Percentiles rank a stretch among this genome's conserved stretches.
Evolutionary conservation across 2,888 invertebrate genomes (phyloP).

Genomic region (Suillia variegata): DNA sequence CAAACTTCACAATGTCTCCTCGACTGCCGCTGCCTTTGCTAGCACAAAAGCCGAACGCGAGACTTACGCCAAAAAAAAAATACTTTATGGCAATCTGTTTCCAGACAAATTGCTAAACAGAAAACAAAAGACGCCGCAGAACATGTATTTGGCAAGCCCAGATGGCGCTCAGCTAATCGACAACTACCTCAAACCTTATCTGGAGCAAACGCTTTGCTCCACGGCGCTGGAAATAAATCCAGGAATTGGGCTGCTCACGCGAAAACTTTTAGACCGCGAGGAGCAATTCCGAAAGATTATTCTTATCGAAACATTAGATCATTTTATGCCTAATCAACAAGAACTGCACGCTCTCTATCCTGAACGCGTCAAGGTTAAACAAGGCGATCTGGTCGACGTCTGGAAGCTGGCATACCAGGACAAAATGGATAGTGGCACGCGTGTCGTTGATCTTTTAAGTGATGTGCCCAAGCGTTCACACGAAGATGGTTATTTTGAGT

Average conservation of each 20-base stretch:
- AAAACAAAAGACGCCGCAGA: slow-evolving; percentile 44
- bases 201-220: slow-evolving; percentile 35
- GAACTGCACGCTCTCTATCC: slow-evolving; percentile 45
- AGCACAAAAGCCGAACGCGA: too few species aligned
- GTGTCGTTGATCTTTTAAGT: slow-evolving; percentile 64
- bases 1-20: too few species aligned
- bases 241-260: slow-evolving; percentile 70
- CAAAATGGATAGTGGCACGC: slow-evolving; percentile 65
- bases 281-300: slow-evolving; percentile 62
- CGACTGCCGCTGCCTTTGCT: too few species aligned
- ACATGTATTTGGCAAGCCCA: slow-evolving; percentile 49
- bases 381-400: slow-evolving; percentile 67
- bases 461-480: slow-evolving; percentile 62
- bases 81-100: slow-evolving; percentile 33
- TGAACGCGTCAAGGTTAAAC: slow-evolving; percentile 44
- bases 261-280: slow-evolving; percentile 64
- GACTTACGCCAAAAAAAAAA: too few species aligned
- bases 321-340: slow-evolving; percentile 63
- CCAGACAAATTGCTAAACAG: slow-evolving; percentile 51
- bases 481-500: slow-evolving; percentile 60
- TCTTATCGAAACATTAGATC: slow-evolving; percentile 66
- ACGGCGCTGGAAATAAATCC: slow-evolving; percentile 70
- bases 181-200: slow-evolving; percentile 40
- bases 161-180: slow-evolving; percentile 44
- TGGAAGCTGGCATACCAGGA: slow-evolving; percentile 67